Evolutionary conservation across 2,888 invertebrate species (phyloP).

Genomic region (Apamea monoglypha): DNA sequence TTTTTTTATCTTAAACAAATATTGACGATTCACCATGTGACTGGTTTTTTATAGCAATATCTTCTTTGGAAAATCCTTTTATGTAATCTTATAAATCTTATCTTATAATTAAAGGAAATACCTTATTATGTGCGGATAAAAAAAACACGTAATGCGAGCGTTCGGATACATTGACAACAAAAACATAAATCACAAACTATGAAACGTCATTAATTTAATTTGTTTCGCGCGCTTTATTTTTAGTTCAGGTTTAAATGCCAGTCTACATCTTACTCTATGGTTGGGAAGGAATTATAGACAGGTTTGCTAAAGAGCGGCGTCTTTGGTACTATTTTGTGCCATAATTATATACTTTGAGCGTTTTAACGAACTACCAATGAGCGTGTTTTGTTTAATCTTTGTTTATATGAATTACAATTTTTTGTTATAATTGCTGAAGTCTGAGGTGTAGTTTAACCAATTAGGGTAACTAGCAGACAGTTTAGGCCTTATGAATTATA

Average conservation of each 20-base stretch:
- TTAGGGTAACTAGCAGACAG: constrained; percentile 29
- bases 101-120: constrained; percentile 34
- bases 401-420: constrained; percentile 60
- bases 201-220: constrained; percentile 28
- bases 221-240: constrained; percentile 34
- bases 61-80: constrained; percentile 9
- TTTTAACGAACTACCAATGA: constrained; percentile 66
- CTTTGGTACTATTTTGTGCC: constrained; percentile 74
- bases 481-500: constrained; percentile 34
- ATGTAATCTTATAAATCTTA: constrained; percentile 3
- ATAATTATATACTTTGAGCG: constrained; percentile 70
- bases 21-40: neutral
- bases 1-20: neutral
- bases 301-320: constrained; percentile 73
- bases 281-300: constrained; percentile 72
- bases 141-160: neutral
- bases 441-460: constrained; percentile 51
- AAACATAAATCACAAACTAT: constrained; percentile 33
- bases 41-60: neutral
- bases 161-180: constrained; percentile 21
- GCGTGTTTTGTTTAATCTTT: constrained; percentile 57
- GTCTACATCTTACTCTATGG: constrained; percentile 62
- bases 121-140: neutral
- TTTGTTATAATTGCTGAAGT: constrained; percentile 52
- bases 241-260: constrained; percentile 36